Evolutionary conservation across 2,113 vertebrate genomes (phyloP).

Genomic region (Nesogale talazaci): DNA sequence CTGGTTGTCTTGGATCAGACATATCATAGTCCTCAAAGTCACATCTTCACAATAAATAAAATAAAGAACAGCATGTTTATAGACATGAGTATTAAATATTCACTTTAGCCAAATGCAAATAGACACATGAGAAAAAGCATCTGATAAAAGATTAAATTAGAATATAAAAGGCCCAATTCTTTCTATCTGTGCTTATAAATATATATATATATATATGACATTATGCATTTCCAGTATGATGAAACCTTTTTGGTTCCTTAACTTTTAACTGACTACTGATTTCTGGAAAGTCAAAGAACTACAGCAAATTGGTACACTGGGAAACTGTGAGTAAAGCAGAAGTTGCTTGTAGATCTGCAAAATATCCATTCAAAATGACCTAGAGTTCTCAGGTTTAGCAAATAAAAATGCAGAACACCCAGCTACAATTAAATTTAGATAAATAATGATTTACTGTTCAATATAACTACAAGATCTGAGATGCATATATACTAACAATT

Average conservation of each 20-base stretch:
- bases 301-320: not conserved
- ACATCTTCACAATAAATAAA: no score
- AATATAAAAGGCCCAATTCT: no score
- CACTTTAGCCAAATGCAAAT: no score
- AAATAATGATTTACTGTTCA: not conserved
- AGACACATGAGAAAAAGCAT: no score
- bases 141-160: no score
- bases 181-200: not conserved
- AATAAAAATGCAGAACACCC: not conserved
- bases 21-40: no score
- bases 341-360: not conserved
- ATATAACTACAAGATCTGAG: not conserved
- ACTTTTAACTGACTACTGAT: not conserved
- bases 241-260: not conserved
- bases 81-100: no score
- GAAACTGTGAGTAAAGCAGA: conserved; percentile 1
- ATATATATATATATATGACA: no score
- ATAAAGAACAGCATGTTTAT: no score
- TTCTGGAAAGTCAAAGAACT: not conserved
- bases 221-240: not conserved
- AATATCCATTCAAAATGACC: not conserved
- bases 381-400: not conserved
- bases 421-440: not conserved
- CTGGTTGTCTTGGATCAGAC: no score
- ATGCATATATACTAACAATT: not conserved